Evolutionary conservation across 2,113 vertebrate genomes (phyloP).

Genomic region (Tamias sibiricus): DNA sequence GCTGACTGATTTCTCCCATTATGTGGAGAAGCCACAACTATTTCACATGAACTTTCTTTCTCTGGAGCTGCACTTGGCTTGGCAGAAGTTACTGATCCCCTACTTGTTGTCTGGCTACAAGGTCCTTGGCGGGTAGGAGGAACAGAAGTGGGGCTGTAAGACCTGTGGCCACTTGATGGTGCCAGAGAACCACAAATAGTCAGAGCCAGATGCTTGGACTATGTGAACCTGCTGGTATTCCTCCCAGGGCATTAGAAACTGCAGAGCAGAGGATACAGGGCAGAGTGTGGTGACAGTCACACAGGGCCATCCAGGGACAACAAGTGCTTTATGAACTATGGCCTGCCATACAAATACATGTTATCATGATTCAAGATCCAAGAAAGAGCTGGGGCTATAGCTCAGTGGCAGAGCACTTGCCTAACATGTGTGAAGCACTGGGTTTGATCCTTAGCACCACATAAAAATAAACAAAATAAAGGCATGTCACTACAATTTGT

Average conservation of each 20-base stretch:
- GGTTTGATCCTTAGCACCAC: too few species aligned
- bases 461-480: too few species aligned
- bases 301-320: neutral
- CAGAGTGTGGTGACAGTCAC: neutral
- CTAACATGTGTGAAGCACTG: too few species aligned
- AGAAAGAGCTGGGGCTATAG: too few species aligned
- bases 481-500: too few species aligned
- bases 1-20: neutral
- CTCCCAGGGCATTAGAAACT: neutral
- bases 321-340: neutral
- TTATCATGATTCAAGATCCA: neutral
- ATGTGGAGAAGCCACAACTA: neutral
- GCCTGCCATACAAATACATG: neutral
- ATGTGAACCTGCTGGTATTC: neutral
- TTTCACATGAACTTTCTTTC: neutral
- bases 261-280: neutral
- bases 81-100: neutral
- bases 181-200: conserved; percentile 53
- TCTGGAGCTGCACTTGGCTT: neutral
- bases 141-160: neutral
- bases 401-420: too few species aligned
- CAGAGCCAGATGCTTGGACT: neutral
- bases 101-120: neutral
- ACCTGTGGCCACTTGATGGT: conserved; percentile 56
- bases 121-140: neutral